A percentile compares a stretch with the other conserved stretches of the same genome.
These are phyloP conservation scores for Oenanthe melanoleuca DNA, from an alignment of 2,113 vertebrate species.

Conservation along the genomic window DNA sequence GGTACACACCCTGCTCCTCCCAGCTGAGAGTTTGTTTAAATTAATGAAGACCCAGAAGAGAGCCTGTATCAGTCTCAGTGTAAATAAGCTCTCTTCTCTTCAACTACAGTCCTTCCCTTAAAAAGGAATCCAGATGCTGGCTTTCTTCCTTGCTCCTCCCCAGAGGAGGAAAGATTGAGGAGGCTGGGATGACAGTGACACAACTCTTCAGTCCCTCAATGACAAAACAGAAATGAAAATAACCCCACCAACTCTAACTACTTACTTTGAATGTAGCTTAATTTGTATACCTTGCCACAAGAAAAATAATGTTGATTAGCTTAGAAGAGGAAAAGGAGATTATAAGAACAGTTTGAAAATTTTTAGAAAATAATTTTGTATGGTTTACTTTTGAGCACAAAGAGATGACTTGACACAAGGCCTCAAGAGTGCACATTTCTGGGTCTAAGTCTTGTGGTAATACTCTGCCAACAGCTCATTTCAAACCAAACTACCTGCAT, in stretches of 20 bases:
- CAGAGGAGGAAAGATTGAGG: background rate
- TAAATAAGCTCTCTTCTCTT: conserved; percentile 22
- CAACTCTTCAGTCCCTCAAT: background rate
- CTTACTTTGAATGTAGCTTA: background rate
- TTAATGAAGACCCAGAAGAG: background rate
- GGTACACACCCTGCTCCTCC: background rate
- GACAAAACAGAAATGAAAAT: background rate
- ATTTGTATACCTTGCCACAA: background rate
- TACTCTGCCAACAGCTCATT: background rate
- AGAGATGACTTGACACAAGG: background rate
- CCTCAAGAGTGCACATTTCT: background rate
- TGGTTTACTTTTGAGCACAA: background rate
- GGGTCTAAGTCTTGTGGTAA: background rate
- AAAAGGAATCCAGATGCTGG: conserved; percentile 3
- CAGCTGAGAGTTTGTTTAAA: conserved; percentile 16
- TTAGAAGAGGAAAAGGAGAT: background rate
- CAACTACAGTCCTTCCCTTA: background rate
- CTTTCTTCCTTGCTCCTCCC: background rate
- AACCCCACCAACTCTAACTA: rapidly evolving
- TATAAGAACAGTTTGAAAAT: background rate
- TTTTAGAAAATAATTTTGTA: background rate
- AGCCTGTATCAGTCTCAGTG: background rate
- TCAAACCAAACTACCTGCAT: background rate
- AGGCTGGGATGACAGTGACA: background rate
- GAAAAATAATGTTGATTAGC: background rate